Conservation (phyloP, 2,113 vertebrate species). For the Phocoena sinus region DNA sequence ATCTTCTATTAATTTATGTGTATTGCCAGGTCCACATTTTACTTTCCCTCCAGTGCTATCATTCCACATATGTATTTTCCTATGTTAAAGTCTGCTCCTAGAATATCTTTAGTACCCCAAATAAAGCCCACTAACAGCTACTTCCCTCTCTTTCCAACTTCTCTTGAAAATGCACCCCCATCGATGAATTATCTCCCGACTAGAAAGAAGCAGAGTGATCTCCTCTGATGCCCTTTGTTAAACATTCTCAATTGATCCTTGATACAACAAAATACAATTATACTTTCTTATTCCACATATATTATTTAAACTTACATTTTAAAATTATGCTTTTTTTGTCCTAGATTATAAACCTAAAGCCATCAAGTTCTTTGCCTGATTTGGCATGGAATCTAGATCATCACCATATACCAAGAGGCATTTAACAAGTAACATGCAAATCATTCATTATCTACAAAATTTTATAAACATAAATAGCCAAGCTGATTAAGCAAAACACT, state of each 20-base stretch:
- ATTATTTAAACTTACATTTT: slow-evolving; percentile 9
- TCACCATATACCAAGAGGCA: neutral
- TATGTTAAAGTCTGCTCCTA: neutral
- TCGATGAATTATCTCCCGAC: neutral
- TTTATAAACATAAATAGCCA: neutral
- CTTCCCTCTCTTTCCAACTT: neutral
- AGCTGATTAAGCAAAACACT: neutral
- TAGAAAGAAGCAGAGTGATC: neutral
- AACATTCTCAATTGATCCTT: neutral
- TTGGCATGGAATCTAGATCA: neutral
- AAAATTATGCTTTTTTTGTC: neutral
- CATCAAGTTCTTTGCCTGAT: neutral
- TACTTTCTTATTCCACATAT: neutral
- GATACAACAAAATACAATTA: neutral
- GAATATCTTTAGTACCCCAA: neutral
- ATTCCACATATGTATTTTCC: neutral
- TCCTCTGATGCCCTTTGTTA: neutral
- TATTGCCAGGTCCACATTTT: neutral
- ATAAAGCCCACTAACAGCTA: neutral
- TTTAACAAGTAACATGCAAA: neutral
- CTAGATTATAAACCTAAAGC: neutral
- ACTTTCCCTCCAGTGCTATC: neutral
- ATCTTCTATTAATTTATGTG: neutral
- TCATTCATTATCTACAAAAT: neutral
- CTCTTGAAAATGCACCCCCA: neutral